phyloP scores from a whole-genome alignment of 1,140 invertebrate species.

The Drosophila sp. region DNA sequence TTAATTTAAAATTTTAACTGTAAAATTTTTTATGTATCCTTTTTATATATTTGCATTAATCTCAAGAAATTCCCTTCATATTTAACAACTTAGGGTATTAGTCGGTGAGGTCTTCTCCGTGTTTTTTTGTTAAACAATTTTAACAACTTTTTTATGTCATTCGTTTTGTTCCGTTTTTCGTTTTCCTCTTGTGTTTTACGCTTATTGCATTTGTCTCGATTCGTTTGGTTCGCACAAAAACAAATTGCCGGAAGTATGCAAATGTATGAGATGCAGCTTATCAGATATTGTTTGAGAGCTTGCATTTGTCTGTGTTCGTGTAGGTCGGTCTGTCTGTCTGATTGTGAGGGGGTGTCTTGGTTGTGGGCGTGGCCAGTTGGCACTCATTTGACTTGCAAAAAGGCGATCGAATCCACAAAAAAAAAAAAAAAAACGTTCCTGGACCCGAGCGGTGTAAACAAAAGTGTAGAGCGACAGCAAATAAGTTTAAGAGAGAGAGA shows the following conservation, averaged over 20 bases:
- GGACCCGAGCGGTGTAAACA: slow-evolving; percentile 50
- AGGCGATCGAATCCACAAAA: slow-evolving; percentile 44
- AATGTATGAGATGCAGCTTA: slow-evolving; percentile 77
- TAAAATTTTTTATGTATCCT: too few species aligned
- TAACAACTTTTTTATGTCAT: slow-evolving; percentile 26
- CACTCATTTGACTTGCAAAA: slow-evolving; percentile 76
- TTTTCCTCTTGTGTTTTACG: slow-evolving; percentile 36
- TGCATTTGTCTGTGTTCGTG: slow-evolving; percentile 16
- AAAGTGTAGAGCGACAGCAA: slow-evolving; percentile 61
- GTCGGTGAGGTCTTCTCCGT: neutral
- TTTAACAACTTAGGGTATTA: neutral
- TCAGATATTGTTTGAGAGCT: slow-evolving; percentile 79
- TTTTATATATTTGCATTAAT: too few species aligned
- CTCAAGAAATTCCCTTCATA: too few species aligned
- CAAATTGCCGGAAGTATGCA: slow-evolving; percentile 80
- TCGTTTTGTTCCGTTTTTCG: slow-evolving; percentile 25
- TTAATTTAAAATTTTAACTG: too few species aligned
- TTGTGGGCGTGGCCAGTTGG: slow-evolving; percentile 42
- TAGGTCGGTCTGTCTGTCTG: neutral
- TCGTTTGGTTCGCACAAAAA: slow-evolving; percentile 77
- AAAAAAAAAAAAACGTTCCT: neutral
- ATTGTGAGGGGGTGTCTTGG: slow-evolving; percentile 6
- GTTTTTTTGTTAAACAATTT: neutral
- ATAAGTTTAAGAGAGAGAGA: slow-evolving; percentile 62
- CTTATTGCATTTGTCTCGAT: slow-evolving; percentile 81